Percentiles rank a stretch among this genome's conserved stretches.
Conservation (phyloP, 2,113 vertebrate species). For the Theristicus caerulescens region DNA sequence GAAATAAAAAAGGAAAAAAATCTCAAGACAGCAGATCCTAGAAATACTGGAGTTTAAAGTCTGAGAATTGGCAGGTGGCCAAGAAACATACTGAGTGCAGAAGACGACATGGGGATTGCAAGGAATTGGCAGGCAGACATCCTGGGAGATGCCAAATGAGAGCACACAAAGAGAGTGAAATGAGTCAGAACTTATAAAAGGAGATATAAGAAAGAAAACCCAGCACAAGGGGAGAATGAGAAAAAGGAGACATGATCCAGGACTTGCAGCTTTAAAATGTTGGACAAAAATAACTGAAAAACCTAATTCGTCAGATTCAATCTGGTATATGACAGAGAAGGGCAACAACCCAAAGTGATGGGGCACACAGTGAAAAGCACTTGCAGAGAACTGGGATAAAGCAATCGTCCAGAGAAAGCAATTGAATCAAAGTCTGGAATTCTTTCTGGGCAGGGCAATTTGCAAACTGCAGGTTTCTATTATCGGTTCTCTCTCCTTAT, state of each 20-base stretch:
- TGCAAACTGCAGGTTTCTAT: not conserved
- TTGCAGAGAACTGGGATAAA: not conserved
- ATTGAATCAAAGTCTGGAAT: not conserved
- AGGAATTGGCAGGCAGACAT: conserved; percentile 55
- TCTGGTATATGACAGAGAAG: not conserved
- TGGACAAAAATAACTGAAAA: conserved; percentile 1
- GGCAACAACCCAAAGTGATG: not conserved
- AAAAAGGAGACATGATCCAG: not conserved
- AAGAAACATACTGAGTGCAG: conserved; percentile 3
- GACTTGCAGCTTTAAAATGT: not conserved
- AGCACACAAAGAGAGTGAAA: conserved; percentile 33
- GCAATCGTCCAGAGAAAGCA: not conserved
- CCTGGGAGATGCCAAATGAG: conserved; percentile 25
- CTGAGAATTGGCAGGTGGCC: conserved; percentile 26
- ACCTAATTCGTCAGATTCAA: not conserved
- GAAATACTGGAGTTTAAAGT: conserved; percentile 34
- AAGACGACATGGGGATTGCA: conserved; percentile 8
- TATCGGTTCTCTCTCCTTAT: not conserved
- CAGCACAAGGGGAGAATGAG: not conserved
- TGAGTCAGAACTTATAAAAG: conserved; percentile 33
- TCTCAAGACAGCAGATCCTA: conserved; percentile 21
- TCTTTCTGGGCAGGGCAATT: not conserved
- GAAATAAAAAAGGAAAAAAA: not conserved
- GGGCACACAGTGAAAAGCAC: not conserved
- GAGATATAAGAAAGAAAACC: conserved; percentile 22